phyloP scores from a whole-genome alignment of 2,113 vertebrate genomes.

The Oxyura jamaicensis region DNA sequence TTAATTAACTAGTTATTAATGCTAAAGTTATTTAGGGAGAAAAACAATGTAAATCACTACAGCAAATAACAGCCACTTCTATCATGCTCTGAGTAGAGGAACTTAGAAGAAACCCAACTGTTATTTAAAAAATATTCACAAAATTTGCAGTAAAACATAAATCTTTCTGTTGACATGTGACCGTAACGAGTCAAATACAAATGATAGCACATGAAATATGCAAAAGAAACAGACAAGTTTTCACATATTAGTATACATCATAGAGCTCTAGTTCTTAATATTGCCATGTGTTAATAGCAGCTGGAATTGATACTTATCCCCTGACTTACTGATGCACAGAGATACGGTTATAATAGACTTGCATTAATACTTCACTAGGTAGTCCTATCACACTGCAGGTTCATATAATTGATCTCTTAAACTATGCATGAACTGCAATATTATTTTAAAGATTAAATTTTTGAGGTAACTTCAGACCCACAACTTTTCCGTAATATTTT shows the following conservation, averaged over 20 bases:
- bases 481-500: not conserved
- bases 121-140: not conserved
- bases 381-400: not conserved
- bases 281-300: not conserved
- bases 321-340: not conserved
- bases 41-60: not conserved
- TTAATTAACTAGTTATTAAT: no score
- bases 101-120: not conserved
- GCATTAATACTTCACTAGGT: not conserved
- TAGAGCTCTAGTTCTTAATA: not conserved
- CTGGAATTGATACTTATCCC: not conserved
- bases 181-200: not conserved
- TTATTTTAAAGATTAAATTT: not conserved
- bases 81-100: not conserved
- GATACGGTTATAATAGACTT: not conserved
- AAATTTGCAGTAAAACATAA: not conserved
- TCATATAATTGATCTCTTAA: not conserved
- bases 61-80: not conserved
- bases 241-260: not conserved
- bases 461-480: not conserved
- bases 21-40: not conserved
- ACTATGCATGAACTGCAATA: not conserved
- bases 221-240: not conserved
- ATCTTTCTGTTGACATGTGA: not conserved
- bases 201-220: not conserved